Evolutionary conservation across 2,888 invertebrate species (phyloP).

Genomic region (Hemicrepidius hirtus): DNA sequence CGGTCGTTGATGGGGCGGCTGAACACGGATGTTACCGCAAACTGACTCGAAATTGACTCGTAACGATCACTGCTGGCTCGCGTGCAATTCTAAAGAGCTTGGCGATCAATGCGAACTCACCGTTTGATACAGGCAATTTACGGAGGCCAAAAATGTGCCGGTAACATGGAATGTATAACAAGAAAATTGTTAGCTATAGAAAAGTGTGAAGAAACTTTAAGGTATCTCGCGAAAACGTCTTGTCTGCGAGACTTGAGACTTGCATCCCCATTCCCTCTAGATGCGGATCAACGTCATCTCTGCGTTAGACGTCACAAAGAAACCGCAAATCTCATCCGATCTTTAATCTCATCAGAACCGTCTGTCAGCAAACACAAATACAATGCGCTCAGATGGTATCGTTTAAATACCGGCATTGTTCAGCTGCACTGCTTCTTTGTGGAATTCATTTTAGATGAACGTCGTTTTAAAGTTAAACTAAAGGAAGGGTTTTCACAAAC

Average conservation of each 20-base stretch:
- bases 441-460: conserved; percentile 23
- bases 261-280: conserved; percentile 45
- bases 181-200: conserved; percentile 22
- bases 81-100: conserved; percentile 57
- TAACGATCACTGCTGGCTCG: conserved; percentile 63
- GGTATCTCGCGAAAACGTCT: conserved; percentile 15
- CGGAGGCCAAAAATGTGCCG: conserved; percentile 45
- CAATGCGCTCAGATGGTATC: conserved; percentile 61
- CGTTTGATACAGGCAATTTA: conserved; percentile 52
- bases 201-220: not conserved
- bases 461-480: conserved; percentile 28
- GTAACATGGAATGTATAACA: conserved; percentile 46
- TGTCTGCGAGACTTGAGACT: conserved; percentile 5
- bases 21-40: conserved; percentile 64
- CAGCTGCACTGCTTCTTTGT: conserved; percentile 41
- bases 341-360: conserved; percentile 63
- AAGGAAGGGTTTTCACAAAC: conserved; percentile 25
- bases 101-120: conserved; percentile 50
- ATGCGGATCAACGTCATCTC: conserved; percentile 55
- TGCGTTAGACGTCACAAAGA: conserved; percentile 56
- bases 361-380: conserved; percentile 63
- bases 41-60: conserved; percentile 66
- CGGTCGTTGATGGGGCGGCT: conserved; percentile 59
- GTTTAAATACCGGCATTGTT: conserved; percentile 59
- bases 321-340: conserved; percentile 59